phyloP scores from a whole-genome alignment of 2,888 invertebrate genomes.

The Alloplasta piceator region DNA sequence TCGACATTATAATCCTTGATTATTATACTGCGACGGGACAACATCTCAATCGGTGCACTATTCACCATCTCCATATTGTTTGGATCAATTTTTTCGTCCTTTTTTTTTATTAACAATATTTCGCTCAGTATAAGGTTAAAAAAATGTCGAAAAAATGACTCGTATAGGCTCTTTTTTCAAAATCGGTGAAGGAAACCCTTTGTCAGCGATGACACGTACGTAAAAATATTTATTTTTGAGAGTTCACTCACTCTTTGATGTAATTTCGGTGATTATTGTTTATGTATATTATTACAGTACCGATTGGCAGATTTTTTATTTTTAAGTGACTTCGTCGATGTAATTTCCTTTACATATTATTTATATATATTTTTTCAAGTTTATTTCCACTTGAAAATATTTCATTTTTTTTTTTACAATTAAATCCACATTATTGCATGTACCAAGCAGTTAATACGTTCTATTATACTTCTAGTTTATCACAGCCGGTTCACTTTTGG shows the following conservation, averaged over 20 bases:
- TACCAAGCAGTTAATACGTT: conserved; percentile 41
- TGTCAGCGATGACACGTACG: background rate
- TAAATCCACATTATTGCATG: conserved; percentile 12
- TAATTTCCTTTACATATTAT: conserved; percentile 11
- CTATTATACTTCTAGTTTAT: conserved; percentile 71
- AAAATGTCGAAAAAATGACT: conserved; percentile 7
- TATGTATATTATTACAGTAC: conserved; percentile 35
- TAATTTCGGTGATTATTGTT: conserved; percentile 18
- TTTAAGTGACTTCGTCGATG: conserved; percentile 43
- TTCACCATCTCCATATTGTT: conserved; percentile 79
- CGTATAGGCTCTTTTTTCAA: background rate
- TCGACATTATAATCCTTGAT: conserved; percentile 78
- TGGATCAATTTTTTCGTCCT: background rate
- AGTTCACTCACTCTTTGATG: conserved; percentile 44
- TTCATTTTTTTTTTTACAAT: conserved; percentile 10
- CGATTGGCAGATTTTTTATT: conserved; percentile 29
- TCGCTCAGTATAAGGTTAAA: conserved; percentile 2
- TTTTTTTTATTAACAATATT: background rate
- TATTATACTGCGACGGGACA: conserved; percentile 79
- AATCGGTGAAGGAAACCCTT: conserved; percentile 50
- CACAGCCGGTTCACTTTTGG: conserved; percentile 79
- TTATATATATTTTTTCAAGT: background rate
- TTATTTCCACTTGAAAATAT: conserved; percentile 4
- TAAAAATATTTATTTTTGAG: background rate
- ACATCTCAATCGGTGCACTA: conserved; percentile 80